These are phyloP conservation scores for Seira musarum DNA, from an alignment of 2,888 invertebrate species.

Conservation along the genomic window DNA sequence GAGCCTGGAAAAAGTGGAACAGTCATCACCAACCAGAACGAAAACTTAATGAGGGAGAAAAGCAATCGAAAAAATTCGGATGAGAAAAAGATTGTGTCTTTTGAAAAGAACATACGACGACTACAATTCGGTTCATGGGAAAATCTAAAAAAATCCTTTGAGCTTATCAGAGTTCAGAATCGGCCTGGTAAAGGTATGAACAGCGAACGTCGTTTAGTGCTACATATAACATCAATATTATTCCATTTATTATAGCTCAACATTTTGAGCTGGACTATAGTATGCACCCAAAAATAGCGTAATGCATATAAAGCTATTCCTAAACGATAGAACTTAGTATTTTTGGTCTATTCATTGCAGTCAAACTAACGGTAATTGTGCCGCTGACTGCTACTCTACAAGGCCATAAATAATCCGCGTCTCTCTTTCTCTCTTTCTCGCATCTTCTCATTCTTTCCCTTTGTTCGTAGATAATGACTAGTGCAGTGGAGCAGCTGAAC, in stretches of 20 bases:
- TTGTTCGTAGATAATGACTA: slow-evolving; percentile 49
- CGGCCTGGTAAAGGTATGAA: not conserved
- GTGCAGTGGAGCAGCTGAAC: slow-evolving; percentile 36
- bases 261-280: not conserved
- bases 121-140: not conserved
- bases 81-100: not conserved
- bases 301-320: not conserved
- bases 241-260: not conserved
- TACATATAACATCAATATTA: not conserved
- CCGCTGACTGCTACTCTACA: slow-evolving; percentile 23
- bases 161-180: not conserved
- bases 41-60: slow-evolving; percentile 12
- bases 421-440: slow-evolving; percentile 21
- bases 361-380: slow-evolving; percentile 9
- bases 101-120: too few species aligned
- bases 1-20: not conserved
- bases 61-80: slow-evolving; percentile 3
- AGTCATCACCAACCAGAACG: not conserved
- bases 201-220: not conserved
- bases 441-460: slow-evolving; percentile 17
- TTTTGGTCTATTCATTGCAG: not conserved
- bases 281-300: not conserved
- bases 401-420: slow-evolving; percentile 56
- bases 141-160: not conserved
- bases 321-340: not conserved